Percentiles rank a stretch among this genome's conserved stretches.
phyloP scores from a whole-genome alignment of 2,888 invertebrate species.

The Brachyptera putata region DNA sequence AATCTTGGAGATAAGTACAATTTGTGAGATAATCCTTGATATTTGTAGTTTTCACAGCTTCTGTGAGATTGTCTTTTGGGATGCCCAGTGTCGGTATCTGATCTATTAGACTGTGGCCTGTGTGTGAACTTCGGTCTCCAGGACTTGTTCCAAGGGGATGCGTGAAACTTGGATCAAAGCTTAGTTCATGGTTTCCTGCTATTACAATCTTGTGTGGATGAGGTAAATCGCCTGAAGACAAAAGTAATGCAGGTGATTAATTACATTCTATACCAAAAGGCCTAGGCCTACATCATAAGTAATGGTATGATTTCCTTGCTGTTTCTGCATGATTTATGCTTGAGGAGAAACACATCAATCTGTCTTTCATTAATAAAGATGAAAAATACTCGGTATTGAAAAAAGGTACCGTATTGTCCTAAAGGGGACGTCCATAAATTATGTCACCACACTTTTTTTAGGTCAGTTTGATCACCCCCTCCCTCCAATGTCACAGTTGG shows the following conservation, averaged over 20 bases:
- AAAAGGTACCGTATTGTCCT: too few relatives aligned
- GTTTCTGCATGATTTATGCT: too few relatives aligned
- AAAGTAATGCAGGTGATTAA: not conserved
- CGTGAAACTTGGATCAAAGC: conserved; percentile 68
- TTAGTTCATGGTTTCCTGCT: conserved; percentile 81
- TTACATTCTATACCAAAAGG: too few relatives aligned
- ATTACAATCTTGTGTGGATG: conserved; percentile 78
- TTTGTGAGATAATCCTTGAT: conserved; percentile 66
- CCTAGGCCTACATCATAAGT: too few relatives aligned
- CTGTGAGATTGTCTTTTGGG: conserved; percentile 56
- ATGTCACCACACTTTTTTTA: too few relatives aligned
- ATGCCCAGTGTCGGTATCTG: conserved; percentile 63
- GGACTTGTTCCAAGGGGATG: conserved; percentile 44
- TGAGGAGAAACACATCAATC: too few relatives aligned
- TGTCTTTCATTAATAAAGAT: too few relatives aligned
- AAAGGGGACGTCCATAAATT: too few relatives aligned
- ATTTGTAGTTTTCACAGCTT: conserved; percentile 61
- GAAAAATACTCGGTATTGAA: too few relatives aligned
- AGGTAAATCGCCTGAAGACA: conserved; percentile 55
- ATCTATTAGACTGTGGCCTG: conserved; percentile 53
- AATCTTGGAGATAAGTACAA: conserved; percentile 73
- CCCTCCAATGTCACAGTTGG: too few relatives aligned
- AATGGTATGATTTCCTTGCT: too few relatives aligned
- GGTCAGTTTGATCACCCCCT: too few relatives aligned
- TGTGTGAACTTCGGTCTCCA: conserved; percentile 47